Evolutionary conservation across 2,888 invertebrate species (phyloP).

Genomic region (Mythimna loreyi): DNA sequence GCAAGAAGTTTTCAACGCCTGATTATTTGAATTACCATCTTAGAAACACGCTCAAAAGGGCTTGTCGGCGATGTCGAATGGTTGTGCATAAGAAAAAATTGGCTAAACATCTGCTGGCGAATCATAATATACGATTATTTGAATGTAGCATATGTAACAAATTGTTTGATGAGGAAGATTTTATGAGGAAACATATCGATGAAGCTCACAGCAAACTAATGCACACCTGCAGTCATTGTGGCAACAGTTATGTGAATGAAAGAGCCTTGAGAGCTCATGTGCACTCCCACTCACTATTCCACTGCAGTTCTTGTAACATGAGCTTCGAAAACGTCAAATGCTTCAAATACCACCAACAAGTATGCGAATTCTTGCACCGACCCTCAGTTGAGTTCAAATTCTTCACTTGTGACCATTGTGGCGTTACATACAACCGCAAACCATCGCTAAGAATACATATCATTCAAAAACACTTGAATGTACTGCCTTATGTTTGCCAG

Average conservation of each 20-base stretch:
- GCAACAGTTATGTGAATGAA: slow-evolving; percentile 73
- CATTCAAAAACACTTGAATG: slow-evolving; percentile 82
- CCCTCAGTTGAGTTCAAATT: slow-evolving; percentile 28
- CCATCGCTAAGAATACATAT: slow-evolving; percentile 83
- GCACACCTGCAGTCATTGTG: slow-evolving; percentile 75
- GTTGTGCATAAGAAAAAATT: slow-evolving; percentile 72
- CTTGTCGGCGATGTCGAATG: slow-evolving; percentile 73
- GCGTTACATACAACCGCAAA: slow-evolving; percentile 78
- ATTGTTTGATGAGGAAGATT: slow-evolving; percentile 66
- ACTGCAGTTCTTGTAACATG: slow-evolving; percentile 75
- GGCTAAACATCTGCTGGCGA: slow-evolving; percentile 69
- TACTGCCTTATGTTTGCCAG: slow-evolving; percentile 79
- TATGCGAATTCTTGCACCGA: slow-evolving; percentile 64
- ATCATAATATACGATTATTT: slow-evolving; percentile 65
- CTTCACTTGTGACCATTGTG: slow-evolving; percentile 81
- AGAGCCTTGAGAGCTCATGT: slow-evolving; percentile 78
- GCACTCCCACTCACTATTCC: slow-evolving; percentile 78
- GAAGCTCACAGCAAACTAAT: slow-evolving; percentile 64
- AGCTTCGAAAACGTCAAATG: slow-evolving; percentile 82
- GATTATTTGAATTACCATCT: slow-evolving; percentile 77
- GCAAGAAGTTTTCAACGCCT: slow-evolving; percentile 70
- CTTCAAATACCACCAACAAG: slow-evolving; percentile 74
- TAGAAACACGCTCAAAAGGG: slow-evolving; percentile 71
- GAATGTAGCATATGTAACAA: slow-evolving; percentile 75
- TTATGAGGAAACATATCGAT: slow-evolving; percentile 65